Conservation (phyloP, 2,113 vertebrate species). For the Canis aureus region DNA sequence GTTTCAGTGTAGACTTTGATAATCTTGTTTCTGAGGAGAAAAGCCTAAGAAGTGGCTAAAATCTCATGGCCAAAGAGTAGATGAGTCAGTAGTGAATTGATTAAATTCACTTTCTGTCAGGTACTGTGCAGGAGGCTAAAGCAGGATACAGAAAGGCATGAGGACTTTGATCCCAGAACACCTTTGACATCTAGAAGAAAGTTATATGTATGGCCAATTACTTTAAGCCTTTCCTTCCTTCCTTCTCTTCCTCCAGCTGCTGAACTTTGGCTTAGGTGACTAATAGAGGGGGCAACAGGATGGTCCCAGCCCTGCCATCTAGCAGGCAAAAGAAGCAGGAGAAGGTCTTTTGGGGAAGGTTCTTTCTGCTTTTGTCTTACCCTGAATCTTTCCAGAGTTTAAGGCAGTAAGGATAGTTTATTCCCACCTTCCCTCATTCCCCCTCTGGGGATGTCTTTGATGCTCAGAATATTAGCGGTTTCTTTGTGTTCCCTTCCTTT, state of each 20-base stretch:
- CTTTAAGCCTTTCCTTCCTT: neutral
- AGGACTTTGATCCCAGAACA: neutral
- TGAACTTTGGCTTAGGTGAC: neutral
- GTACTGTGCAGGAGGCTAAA: neutral
- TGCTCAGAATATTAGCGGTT: neutral
- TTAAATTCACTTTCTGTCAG: neutral
- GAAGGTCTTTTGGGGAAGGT: neutral
- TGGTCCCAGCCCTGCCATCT: neutral
- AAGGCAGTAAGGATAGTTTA: neutral
- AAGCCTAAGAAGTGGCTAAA: neutral
- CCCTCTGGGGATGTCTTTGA: neutral
- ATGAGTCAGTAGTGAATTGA: neutral
- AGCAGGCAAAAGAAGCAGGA: neutral
- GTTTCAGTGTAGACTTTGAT: neutral
- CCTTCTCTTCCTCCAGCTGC: neutral
- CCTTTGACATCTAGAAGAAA: neutral
- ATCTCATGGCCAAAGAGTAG: neutral
- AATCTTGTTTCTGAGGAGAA: constrained; percentile 2
- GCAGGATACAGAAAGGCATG: neutral
- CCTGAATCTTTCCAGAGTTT: neutral
- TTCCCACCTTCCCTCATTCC: neutral
- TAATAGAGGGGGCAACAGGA: neutral
- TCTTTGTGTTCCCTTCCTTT: neutral
- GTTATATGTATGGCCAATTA: neutral
- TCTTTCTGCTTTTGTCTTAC: neutral